Evolutionary conservation across 92 coral and sea anemone genomes (phyloP).

Genomic region (Desmophyllum pertusum): DNA sequence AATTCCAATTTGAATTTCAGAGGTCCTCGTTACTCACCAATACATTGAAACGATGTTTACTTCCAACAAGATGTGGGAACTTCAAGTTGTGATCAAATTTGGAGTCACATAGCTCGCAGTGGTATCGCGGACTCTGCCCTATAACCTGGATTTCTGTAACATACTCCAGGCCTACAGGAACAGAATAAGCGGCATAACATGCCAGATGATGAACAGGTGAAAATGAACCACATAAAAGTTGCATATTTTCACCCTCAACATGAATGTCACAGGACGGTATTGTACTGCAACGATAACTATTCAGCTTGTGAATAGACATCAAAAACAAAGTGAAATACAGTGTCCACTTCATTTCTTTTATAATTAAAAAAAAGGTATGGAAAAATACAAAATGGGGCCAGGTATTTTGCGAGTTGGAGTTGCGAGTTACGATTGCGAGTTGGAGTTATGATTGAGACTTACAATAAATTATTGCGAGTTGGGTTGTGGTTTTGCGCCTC

Average conservation of each 20-base stretch:
- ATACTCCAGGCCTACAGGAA: conserved; percentile 98
- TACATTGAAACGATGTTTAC: conserved; percentile 98
- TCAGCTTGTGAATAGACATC: no score
- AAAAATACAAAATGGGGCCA: no score
- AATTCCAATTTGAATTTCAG: conserved; percentile 5
- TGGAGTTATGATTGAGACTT: no score
- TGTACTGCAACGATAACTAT: no score
- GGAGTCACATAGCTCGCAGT: conserved; percentile 96
- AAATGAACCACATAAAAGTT: conserved; percentile 16
- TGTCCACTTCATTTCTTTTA: no score
- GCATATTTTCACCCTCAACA: conserved; percentile 27
- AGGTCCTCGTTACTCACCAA: conserved; percentile 82
- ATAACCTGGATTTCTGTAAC: conserved; percentile 99
- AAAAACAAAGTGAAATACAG: no score
- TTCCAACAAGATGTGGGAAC: conserved; percentile 99
- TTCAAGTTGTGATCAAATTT: conserved; percentile 99
- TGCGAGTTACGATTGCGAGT: no score
- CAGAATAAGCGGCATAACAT: conserved; percentile 49
- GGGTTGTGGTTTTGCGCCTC: no score
- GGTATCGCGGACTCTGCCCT: conserved; percentile 98
- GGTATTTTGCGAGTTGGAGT: no score
- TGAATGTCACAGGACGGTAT: neutral
- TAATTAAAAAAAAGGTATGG: no score
- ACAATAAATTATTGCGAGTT: no score
- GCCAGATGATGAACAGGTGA: conserved; percentile 37